phyloP scores from a whole-genome alignment of 1,140 invertebrate genomes.

The Drosophila kanapiae region DNA sequence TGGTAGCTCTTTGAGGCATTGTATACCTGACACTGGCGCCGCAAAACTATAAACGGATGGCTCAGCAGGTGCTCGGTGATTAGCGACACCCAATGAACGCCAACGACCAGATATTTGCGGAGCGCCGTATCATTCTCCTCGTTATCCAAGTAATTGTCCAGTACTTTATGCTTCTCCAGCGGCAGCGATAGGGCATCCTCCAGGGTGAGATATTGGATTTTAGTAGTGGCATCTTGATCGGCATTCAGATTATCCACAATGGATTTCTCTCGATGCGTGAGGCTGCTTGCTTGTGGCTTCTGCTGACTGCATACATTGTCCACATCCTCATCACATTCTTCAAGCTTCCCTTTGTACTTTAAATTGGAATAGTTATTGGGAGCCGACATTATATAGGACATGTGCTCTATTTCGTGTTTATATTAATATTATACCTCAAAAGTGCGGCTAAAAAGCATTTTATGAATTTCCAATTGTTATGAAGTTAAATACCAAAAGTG shows the following conservation, averaged over 20 bases:
- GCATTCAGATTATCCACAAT: slow-evolving; percentile 36
- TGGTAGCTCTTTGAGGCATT: slow-evolving; percentile 91
- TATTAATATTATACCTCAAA: background rate
- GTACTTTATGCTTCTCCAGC: slow-evolving; percentile 66
- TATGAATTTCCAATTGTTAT: background rate
- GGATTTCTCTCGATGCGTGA: slow-evolving; percentile 19
- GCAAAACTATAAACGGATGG: slow-evolving; percentile 96
- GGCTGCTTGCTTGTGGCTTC: background rate
- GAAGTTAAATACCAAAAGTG: slow-evolving; percentile 4
- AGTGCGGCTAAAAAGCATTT: slow-evolving; percentile 2
- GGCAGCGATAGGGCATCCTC: slow-evolving; percentile 64
- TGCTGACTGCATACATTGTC: background rate
- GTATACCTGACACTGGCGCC: slow-evolving; percentile 97
- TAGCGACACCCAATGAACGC: slow-evolving; percentile 91
- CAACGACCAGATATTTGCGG: slow-evolving; percentile 89
- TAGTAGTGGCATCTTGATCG: slow-evolving; percentile 15
- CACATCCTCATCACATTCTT: background rate
- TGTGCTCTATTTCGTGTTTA: background rate
- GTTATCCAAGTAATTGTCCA: slow-evolving; percentile 85
- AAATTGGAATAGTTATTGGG: background rate
- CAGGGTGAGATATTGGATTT: slow-evolving; percentile 60
- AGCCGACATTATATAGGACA: background rate
- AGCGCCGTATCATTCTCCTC: slow-evolving; percentile 86
- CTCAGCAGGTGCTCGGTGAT: slow-evolving; percentile 95
- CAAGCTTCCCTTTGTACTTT: background rate